These are phyloP conservation scores for Ischnus inquisitorius DNA, from an alignment of 2,888 invertebrate species.

Conservation along the genomic window DNA sequence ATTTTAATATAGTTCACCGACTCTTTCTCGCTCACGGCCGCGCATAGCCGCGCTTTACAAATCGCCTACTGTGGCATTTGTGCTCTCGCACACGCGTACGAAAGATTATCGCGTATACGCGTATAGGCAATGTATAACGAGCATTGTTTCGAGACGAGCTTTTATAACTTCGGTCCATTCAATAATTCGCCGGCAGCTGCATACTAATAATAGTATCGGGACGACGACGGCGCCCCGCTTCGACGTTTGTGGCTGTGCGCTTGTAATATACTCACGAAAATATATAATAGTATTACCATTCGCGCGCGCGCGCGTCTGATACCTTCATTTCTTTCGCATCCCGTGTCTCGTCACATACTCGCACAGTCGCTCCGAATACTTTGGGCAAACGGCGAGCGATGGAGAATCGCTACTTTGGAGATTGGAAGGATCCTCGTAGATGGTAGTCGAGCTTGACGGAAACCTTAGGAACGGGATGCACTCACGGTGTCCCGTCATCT, in stretches of 20 bases:
- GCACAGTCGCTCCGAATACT: neutral
- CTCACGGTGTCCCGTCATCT: constrained; percentile 25
- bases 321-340: constrained; percentile 34
- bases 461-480: constrained; percentile 32
- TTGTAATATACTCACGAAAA: constrained; percentile 22
- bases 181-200: constrained; percentile 82
- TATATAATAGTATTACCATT: constrained; percentile 47
- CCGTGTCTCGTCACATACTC: neutral
- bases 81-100: constrained; percentile 8
- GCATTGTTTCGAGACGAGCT: constrained; percentile 79
- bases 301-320: constrained; percentile 33
- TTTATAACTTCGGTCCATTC: constrained; percentile 78
- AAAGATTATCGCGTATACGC: constrained; percentile 3
- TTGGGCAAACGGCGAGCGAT: neutral
- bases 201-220: constrained; percentile 82
- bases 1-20: constrained; percentile 11
- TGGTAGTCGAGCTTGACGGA: constrained; percentile 24
- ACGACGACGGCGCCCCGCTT: constrained; percentile 74
- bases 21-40: constrained; percentile 28
- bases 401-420: constrained; percentile 3
- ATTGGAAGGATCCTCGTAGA: constrained; percentile 19
- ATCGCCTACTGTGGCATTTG: constrained; percentile 24
- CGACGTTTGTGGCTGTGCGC: constrained; percentile 61
- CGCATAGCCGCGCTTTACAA: constrained; percentile 36
- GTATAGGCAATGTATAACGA: constrained; percentile 33